phyloP scores from a whole-genome alignment of 2,888 invertebrate genomes.

The Flabesymbios commensalis region DNA sequence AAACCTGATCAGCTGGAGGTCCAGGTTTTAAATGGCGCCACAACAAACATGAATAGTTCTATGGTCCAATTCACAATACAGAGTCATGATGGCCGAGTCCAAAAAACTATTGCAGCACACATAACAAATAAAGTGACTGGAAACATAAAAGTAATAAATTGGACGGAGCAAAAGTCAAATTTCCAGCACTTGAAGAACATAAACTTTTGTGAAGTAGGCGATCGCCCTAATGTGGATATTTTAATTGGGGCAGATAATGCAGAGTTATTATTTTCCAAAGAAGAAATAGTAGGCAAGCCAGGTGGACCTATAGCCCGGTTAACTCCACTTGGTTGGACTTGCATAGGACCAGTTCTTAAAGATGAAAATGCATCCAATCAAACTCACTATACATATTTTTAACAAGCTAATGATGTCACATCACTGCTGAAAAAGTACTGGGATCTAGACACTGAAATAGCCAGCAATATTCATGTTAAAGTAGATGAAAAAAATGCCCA shows the following conservation, averaged over 20 bases:
- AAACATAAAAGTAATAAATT: conserved; percentile 9
- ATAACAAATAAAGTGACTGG: conserved; percentile 16
- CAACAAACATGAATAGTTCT: conserved; percentile 1
- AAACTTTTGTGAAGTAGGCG: neutral
- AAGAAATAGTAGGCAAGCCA: conserved; percentile 19
- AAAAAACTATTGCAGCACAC: conserved; percentile 1
- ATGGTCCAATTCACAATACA: conserved; percentile 12
- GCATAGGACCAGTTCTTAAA: conserved; percentile 12
- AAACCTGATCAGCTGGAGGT: neutral
- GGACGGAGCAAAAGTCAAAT: neutral
- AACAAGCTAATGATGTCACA: neutral
- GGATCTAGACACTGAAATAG: too few relatives aligned
- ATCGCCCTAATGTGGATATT: conserved; percentile 8
- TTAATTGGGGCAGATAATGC: conserved; percentile 30
- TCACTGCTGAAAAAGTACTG: neutral
- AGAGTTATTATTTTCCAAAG: conserved; percentile 11
- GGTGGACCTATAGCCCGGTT: conserved; percentile 23
- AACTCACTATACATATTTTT: neutral
- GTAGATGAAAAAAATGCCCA: neutral
- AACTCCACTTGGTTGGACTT: conserved; percentile 29
- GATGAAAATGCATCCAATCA: neutral
- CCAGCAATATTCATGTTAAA: neutral
- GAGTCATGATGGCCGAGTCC: conserved; percentile 9
- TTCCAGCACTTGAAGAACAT: conserved; percentile 14
- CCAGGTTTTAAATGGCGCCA: conserved; percentile 9